These are phyloP conservation scores for Archips xylosteana DNA, from an alignment of 2,888 invertebrate genomes.

Conservation along the genomic window DNA sequence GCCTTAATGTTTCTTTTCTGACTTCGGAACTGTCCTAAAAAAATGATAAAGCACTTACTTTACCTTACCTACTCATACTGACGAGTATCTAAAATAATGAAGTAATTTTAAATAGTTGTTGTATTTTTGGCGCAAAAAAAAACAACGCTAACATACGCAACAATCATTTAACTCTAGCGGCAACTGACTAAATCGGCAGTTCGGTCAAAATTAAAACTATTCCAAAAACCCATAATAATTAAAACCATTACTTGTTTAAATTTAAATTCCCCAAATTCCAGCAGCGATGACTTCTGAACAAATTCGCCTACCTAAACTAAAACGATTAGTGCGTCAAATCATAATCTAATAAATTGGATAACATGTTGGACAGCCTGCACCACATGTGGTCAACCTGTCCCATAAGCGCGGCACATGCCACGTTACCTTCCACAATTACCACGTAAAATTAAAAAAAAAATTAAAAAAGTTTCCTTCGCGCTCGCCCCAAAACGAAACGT, in stretches of 20 bases:
- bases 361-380: slow-evolving; percentile 79
- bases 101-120: no score
- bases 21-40: no score
- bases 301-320: slow-evolving; percentile 72
- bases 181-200: neutral
- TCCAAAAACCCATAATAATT: slow-evolving; percentile 5
- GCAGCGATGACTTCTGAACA: slow-evolving; percentile 59
- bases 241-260: slow-evolving; percentile 19
- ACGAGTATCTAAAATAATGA: no score
- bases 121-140: no score
- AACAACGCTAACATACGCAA: no score
- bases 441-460: slow-evolving; percentile 70
- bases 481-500: slow-evolving; percentile 46
- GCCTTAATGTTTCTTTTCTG: no score
- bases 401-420: slow-evolving; percentile 83
- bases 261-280: slow-evolving; percentile 47
- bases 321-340: slow-evolving; percentile 71
- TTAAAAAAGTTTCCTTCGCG: slow-evolving; percentile 54
- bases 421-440: slow-evolving; percentile 78
- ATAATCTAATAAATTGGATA: slow-evolving; percentile 74
- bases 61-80: no score
- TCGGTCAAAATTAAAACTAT: neutral
- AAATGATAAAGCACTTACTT: no score
- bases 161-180: no score
- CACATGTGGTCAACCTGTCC: slow-evolving; percentile 85